Base-by-base conservation (phyloP, 2,797 vertebrate genomes). In the Chelonia mydas region DNA sequence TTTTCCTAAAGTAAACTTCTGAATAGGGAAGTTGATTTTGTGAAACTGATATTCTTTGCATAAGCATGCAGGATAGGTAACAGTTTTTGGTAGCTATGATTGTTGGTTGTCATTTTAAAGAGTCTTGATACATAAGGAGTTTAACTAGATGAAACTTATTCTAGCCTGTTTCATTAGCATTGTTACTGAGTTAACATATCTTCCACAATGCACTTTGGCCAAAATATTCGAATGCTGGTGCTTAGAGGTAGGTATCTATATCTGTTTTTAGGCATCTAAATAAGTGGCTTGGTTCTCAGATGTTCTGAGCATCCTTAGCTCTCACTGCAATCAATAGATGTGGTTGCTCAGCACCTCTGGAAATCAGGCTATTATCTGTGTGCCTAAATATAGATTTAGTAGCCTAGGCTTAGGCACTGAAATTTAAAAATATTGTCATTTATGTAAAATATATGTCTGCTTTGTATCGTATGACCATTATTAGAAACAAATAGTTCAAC, bases 201-300 rank as follows among this genome's bases (percentile, higher is more conserved):
- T 93, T 87, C 90, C 94, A 74, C 80, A 41, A 51, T 59, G 23
- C 94, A 92, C 85, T 74, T 97, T 97, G 91, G 91, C 96, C 94
- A 55, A 54, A 82, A 47, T 95, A 94, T 96, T 94, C 78, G 61
- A 0, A 3, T 87, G 94, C 17, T 97, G 92, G 90, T 92, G 76
- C 76, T 94, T 93, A 55, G 88, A 89, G 88, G 7, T 84, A 88
- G 82, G 50, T 79, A 68, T 68, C 65, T 11, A 19, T 21, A n/a
- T 47, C 93, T 96, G 94, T 96, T 91, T 92, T 92, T 84, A 92
- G 90, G 85, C 93, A 94, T 94, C 96, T 93, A 37, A 97, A 92
- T 92, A 54, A 95, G 83, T 90, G 33, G 53, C 54, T 94, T 94
- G 57, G 0, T 21, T 88, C 95, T 91, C 83, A 76, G 53, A 88